These are phyloP conservation scores for Sebastes fasciatus DNA, from an alignment of 2,113 vertebrate species.

Conservation along the genomic window DNA sequence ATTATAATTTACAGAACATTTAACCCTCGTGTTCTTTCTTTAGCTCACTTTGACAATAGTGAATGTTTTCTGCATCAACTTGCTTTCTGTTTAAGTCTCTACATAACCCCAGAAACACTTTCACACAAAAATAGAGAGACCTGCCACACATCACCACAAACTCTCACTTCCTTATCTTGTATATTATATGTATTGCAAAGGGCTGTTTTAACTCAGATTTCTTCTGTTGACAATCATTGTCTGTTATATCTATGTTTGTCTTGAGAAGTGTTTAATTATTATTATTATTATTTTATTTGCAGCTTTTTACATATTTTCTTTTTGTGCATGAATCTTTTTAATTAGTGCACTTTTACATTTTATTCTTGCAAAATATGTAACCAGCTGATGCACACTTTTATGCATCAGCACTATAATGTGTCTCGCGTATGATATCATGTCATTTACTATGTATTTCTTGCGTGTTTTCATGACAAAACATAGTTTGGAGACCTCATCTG, in stretches of 20 bases:
- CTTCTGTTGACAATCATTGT: neutral
- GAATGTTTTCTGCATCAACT: neutral
- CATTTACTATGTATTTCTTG: too few species aligned
- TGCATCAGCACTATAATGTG: too few species aligned
- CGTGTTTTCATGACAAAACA: too few species aligned
- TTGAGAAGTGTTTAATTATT: neutral
- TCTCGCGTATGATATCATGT: too few species aligned
- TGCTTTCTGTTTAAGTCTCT: neutral
- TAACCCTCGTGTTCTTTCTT: neutral
- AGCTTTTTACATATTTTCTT: neutral
- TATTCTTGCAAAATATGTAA: neutral
- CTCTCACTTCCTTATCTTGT: neutral
- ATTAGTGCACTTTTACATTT: neutral
- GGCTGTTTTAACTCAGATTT: neutral
- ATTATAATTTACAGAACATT: too few species aligned
- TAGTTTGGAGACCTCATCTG: too few species aligned
- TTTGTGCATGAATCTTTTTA: neutral
- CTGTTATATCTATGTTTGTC: neutral
- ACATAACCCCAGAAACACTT: neutral
- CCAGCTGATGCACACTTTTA: too few species aligned
- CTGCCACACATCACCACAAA: neutral
- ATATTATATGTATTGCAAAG: neutral
- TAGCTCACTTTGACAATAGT: neutral
- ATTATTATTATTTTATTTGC: neutral
- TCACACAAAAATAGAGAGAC: neutral